Percentiles rank a stretch among this genome's conserved stretches.
Evolutionary conservation across 2,797 vertebrate species (phyloP).

Genomic region (Lagorchestes hirsutus): DNA sequence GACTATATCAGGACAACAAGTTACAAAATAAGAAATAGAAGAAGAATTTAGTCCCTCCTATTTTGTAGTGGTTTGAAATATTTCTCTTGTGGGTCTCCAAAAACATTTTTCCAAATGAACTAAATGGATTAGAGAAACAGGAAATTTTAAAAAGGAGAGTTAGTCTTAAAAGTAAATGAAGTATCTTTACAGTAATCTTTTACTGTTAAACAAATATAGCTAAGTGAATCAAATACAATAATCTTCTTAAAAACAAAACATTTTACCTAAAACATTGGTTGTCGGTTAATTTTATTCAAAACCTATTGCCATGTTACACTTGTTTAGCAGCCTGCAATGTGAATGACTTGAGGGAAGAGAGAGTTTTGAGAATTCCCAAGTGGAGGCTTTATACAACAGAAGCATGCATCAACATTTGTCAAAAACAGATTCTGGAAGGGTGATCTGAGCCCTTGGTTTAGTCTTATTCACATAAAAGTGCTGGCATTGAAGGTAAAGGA

Average conservation of each 20-base stretch:
- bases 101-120: slow-evolving; percentile 32
- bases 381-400: neutral
- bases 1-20: neutral
- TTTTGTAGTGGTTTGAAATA: slow-evolving; percentile 17
- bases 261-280: slow-evolving; percentile 1
- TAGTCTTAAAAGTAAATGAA: neutral
- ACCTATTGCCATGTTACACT: neutral
- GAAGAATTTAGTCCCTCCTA: neutral
- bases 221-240: neutral
- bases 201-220: neutral
- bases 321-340: neutral
- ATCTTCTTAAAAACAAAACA: slow-evolving; percentile 24
- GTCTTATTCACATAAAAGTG: neutral
- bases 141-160: neutral
- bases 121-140: neutral
- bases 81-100: neutral
- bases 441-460: neutral
- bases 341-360: neutral
- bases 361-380: neutral
- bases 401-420: neutral
- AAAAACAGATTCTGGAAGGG: neutral
- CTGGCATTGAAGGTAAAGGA: neutral
- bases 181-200: neutral
- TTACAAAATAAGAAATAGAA: neutral
- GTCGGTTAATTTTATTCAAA: neutral